Base-by-base conservation (phyloP, 2,113 vertebrate genomes). In the Passerina amoena region DNA sequence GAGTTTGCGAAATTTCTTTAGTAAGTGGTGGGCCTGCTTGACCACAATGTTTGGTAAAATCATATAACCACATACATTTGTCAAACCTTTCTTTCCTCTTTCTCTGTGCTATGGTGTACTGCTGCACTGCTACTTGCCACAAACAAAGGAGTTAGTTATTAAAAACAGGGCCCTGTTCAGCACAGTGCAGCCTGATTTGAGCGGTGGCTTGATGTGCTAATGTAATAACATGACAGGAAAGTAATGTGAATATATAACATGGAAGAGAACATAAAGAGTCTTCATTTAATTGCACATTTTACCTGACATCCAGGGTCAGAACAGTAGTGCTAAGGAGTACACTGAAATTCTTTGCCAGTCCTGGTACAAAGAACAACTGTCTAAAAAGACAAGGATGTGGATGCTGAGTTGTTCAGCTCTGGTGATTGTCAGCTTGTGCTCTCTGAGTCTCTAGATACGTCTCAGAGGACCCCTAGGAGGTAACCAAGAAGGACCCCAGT, bases 211-310 rank as follows among this genome's bases (percentile, higher is more conserved):
- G 14, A 33, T 16, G 18, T 64, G 38, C 24, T 71, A 35, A 47
- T 48, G 12, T 33, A 70, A 59, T 38, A 59, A 61, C 27, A 47
- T 18, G 27, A 30, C 30, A 90, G 82, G 35, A 90, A 65, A 79
- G 8, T 28, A 56, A 79, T 0, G 0, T 17, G 11, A 28, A 9
- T 65, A 5, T 65, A 7, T 28, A 45, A 57, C 11, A 30, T 22
- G 15, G 28, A 51, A 83, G 23, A 50, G 42, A 78, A 48, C 1
- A 2, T 48, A n/a, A 37, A 42, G 11, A n/a, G 2, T 40, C 14
- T 51, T 92, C 8, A 61, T 57, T 77, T 63, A 51, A 50, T 70
- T n/a, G 24, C 42, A 65, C 38, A 10, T 45, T 66, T 77, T 54
- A 56, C 30, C 15, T 35, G 38, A 12, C 18, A 9, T 12, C 22